phyloP scores from a whole-genome alignment of 2,113 vertebrate species.

The Gopherus evgoodei region DNA sequence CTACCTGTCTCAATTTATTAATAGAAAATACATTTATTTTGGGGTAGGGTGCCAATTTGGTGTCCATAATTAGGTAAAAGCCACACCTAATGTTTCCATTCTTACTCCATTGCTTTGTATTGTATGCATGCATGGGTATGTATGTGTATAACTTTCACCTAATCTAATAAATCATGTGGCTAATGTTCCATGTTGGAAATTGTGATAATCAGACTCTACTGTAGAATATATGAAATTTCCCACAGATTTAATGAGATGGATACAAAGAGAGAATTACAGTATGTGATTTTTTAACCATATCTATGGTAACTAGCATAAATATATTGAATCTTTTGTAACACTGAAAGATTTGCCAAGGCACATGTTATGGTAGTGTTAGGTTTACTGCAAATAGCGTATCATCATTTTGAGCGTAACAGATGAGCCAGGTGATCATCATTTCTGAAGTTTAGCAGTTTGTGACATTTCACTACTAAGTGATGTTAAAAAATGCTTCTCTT shows the following conservation, averaged over 20 bases:
- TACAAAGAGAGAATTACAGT: not conserved
- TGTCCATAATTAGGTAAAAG: not conserved
- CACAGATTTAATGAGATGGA: not conserved
- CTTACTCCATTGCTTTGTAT: not conserved
- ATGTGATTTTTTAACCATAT: not conserved
- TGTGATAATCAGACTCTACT: not conserved
- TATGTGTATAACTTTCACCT: not conserved
- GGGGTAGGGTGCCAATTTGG: not conserved
- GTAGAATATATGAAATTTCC: not conserved
- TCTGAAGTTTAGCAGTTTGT: not conserved
- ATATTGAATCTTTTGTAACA: not conserved
- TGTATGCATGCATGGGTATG: not conserved
- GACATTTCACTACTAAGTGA: not conserved
- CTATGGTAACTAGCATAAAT: not conserved
- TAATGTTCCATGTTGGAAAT: not conserved
- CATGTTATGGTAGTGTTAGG: not conserved
- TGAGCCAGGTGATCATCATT: not conserved
- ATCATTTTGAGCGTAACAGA: not conserved
- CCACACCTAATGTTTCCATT: not conserved
- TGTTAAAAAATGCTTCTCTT: not conserved
- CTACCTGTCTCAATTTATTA: not conserved
- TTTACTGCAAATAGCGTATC: not conserved
- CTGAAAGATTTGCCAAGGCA: not conserved
- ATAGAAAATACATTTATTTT: not conserved
- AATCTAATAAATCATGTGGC: not conserved